Percentiles rank a stretch among this genome's conserved stretches.
Conservation (phyloP, 2,888 invertebrate species). For the Heliconius erato region DNA sequence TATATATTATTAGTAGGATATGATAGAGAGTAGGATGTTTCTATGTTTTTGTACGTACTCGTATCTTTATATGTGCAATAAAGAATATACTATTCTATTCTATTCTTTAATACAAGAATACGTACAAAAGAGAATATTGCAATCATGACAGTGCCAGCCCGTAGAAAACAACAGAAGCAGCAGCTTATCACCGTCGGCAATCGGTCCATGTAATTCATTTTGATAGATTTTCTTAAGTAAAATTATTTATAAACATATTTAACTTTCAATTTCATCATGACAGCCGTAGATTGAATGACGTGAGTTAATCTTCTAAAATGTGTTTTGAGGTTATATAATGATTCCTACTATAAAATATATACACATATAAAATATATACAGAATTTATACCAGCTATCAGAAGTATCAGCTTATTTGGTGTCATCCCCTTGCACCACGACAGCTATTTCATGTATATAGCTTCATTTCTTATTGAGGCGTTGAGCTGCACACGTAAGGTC, state of each 20-base stretch:
- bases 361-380: too few relatives aligned
- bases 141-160: conserved; percentile 74
- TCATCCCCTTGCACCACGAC: too few relatives aligned
- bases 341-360: background rate
- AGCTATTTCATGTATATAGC: too few relatives aligned
- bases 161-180: conserved; percentile 76
- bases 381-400: too few relatives aligned
- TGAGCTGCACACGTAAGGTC: too few relatives aligned
- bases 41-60: too few relatives aligned
- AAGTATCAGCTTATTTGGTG: too few relatives aligned
- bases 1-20: too few relatives aligned
- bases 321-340: conserved; percentile 9
- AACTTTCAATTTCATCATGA: conserved; percentile 18
- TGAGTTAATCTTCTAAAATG: conserved; percentile 22
- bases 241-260: conserved; percentile 30
- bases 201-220: conserved; percentile 65
- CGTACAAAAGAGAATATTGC: conserved; percentile 69
- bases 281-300: conserved; percentile 7
- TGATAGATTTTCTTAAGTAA: conserved; percentile 40
- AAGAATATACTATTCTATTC: background rate
- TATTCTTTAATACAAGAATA: background rate
- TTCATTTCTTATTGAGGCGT: too few relatives aligned
- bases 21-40: too few relatives aligned
- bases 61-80: too few relatives aligned
- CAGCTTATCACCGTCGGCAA: conserved; percentile 76